These are phyloP conservation scores for Amorpha juglandis DNA, from an alignment of 2,888 invertebrate species.

Conservation along the genomic window DNA sequence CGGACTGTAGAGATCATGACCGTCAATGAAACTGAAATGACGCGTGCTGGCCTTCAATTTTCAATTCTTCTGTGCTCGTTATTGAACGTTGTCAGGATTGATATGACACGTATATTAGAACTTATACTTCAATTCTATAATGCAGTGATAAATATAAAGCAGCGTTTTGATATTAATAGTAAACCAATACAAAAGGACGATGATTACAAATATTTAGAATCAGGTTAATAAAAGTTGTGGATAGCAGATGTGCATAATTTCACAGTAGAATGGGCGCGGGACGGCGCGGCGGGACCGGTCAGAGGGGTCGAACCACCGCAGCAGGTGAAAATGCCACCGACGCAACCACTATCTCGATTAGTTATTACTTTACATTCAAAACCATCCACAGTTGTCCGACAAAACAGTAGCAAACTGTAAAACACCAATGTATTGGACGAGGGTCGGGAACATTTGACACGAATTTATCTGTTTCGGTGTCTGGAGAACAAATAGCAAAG, in stretches of 20 bases:
- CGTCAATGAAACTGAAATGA: no score
- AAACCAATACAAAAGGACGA: neutral
- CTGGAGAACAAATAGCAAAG: neutral
- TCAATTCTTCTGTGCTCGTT: no score
- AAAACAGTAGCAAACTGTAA: neutral
- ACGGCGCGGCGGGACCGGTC: slow-evolving; percentile 58
- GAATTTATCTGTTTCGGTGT: neutral
- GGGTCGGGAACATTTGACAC: slow-evolving; percentile 16
- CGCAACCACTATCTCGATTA: slow-evolving; percentile 32
- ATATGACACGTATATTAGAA: neutral
- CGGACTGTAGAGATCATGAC: no score
- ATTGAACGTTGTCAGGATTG: no score
- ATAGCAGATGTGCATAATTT: slow-evolving; percentile 77
- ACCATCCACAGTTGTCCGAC: neutral
- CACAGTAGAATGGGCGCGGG: slow-evolving; percentile 69
- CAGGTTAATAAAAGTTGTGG: slow-evolving; percentile 39
- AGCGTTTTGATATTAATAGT: neutral
- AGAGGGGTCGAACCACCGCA: slow-evolving; percentile 65
- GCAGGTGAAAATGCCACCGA: slow-evolving; percentile 64
- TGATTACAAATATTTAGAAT: neutral
- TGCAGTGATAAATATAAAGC: no score
- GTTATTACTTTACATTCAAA: slow-evolving; percentile 5
- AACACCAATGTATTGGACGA: neutral
- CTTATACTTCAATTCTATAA: no score
- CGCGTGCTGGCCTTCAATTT: no score